Evolutionary conservation across 2,797 vertebrate genomes (phyloP).

Genomic region (Cossypha dichroa): DNA sequence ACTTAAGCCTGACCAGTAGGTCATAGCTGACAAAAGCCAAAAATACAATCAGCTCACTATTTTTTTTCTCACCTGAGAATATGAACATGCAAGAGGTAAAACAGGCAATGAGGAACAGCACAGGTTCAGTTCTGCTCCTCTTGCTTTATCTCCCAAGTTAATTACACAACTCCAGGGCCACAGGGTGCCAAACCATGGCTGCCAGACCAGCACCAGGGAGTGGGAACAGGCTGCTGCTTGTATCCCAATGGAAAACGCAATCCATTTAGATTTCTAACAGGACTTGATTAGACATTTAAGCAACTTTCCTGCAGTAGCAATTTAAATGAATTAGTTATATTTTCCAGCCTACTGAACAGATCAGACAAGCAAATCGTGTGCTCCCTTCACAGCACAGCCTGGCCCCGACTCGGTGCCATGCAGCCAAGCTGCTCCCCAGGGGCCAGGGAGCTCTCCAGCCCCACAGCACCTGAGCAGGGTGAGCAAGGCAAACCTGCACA

Average conservation of each 20-base stretch:
- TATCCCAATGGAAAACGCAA: not conserved
- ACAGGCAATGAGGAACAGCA: not conserved
- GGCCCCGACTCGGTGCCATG: accelerated
- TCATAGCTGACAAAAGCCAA: not conserved
- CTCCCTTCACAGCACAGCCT: not conserved
- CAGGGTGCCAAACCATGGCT: accelerated
- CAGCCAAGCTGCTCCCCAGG: not conserved
- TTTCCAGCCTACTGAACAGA: constrained; percentile 16
- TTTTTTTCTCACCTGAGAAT: not conserved
- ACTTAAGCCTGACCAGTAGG: not conserved
- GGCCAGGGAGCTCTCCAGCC: not conserved
- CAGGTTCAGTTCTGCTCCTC: not conserved
- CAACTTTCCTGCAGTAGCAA: not conserved
- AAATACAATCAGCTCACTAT: not conserved
- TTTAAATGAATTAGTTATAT: not conserved
- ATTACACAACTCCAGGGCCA: not conserved
- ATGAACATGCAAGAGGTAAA: not conserved
- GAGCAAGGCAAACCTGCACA: not conserved
- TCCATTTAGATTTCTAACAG: not conserved
- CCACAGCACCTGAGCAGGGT: not conserved
- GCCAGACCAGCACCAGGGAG: not conserved
- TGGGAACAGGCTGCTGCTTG: not conserved
- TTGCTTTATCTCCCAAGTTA: not conserved
- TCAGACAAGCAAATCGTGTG: not conserved
- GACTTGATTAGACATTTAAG: not conserved